Percentiles rank a stretch among this genome's conserved stretches.
Conservation (phyloP, 92 coral and sea anemone genomes). For the Muricea muricata region DNA sequence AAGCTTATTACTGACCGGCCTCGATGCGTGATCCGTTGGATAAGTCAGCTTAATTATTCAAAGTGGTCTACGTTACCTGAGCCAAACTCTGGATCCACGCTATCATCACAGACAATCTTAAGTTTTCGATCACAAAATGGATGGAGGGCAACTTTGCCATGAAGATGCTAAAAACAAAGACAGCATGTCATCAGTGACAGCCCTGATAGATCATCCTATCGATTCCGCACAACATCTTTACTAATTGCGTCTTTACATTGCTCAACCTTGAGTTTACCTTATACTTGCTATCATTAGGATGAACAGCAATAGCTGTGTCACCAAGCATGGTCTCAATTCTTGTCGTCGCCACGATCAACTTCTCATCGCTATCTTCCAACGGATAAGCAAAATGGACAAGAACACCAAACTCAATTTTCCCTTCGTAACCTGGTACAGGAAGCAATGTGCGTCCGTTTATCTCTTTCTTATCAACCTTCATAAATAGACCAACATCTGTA, state of each 20-base stretch:
- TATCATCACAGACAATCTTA: slow-evolving; percentile 92
- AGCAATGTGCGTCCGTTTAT: slow-evolving; percentile 91
- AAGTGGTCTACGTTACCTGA: slow-evolving; percentile 87
- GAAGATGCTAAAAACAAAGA: slow-evolving; percentile 78
- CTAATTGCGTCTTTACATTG: neutral
- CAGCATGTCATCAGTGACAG: too few species aligned
- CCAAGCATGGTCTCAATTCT: slow-evolving; percentile 99
- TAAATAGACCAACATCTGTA: neutral
- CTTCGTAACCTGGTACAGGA: slow-evolving; percentile 93
- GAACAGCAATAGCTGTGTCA: slow-evolving; percentile 97
- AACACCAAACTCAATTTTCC: slow-evolving; percentile 97
- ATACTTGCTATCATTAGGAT: slow-evolving; percentile 91
- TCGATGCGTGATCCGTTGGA: too few species aligned
- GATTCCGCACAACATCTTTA: too few species aligned
- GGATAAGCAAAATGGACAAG: slow-evolving; percentile 98
- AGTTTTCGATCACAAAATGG: slow-evolving; percentile 96
- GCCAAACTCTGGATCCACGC: slow-evolving; percentile 98
- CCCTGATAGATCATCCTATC: too few species aligned
- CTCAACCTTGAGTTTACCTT: slow-evolving; percentile 69
- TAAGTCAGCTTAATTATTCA: too few species aligned
- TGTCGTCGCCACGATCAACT: slow-evolving; percentile 93
- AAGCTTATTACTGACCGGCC: too few species aligned
- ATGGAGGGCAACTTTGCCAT: slow-evolving; percentile 92
- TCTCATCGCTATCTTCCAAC: slow-evolving; percentile 89
- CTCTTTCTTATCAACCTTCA: slow-evolving; percentile 96